Conservation (phyloP, 2,888 invertebrate species). For the Athetis lepigone region DNA sequence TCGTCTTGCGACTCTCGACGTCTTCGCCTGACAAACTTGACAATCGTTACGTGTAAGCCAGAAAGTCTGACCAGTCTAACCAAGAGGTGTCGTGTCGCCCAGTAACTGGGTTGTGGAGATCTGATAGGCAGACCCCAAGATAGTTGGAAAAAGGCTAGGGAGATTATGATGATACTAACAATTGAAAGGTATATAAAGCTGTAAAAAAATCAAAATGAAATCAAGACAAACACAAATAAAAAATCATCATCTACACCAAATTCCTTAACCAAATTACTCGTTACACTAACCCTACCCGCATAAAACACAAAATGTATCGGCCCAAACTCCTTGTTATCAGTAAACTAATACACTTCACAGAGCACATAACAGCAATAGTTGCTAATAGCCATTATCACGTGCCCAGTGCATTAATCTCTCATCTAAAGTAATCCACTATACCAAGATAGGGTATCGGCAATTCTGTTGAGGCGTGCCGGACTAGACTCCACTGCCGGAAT, state of each 20-base stretch:
- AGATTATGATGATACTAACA: too few relatives aligned
- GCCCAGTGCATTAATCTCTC: constrained; percentile 66
- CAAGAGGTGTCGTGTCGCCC: too few relatives aligned
- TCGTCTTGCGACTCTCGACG: too few relatives aligned
- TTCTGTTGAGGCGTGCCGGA: constrained; percentile 70
- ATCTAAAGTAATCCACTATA: constrained; percentile 69
- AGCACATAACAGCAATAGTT: constrained; percentile 59
- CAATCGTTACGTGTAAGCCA: too few relatives aligned
- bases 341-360: constrained; percentile 49
- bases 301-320: constrained; percentile 34
- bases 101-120: too few relatives aligned
- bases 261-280: constrained; percentile 1
- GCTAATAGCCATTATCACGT: constrained; percentile 68
- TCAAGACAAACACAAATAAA: too few relatives aligned
- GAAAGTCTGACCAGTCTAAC: too few relatives aligned
- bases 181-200: too few relatives aligned
- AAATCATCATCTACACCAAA: background rate
- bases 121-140: too few relatives aligned
- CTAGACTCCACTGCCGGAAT: constrained; percentile 46
- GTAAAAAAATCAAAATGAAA: too few relatives aligned
- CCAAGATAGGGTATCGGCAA: constrained; percentile 68
- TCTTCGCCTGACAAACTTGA: too few relatives aligned
- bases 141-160: too few relatives aligned
- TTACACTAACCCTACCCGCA: constrained; percentile 11
- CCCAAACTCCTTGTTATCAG: constrained; percentile 49